Base-by-base conservation (phyloP, 2,888 invertebrate species). In the Allophyes oxyacanthae region DNA sequence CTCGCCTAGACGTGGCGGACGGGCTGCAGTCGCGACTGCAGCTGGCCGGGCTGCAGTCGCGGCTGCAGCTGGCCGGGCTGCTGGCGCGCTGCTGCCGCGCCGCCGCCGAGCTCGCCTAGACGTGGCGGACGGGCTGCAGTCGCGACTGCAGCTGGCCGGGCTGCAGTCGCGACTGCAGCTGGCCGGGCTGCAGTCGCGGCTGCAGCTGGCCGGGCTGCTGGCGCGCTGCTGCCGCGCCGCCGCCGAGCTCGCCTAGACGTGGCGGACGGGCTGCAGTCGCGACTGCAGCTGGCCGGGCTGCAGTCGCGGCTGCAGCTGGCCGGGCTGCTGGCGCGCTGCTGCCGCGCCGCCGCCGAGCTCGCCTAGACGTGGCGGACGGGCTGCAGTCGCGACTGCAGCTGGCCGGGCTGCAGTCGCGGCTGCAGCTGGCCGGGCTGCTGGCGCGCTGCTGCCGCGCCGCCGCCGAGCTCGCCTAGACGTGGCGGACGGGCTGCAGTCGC, bases 251-350 rank as follows among this genome's bases (percentile, higher is more conserved):
- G 26, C 34, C 14, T 49, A 36, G 99, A 4, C 80, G 97, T 98
- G 55, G 97, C 97, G 0, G 98, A 98, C 88, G 99, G 99, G 15
- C 95, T 98, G 10, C 95, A 95, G 71, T 97, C 98, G 6, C n/a
- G n/a, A n/a, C n/a, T n/a, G n/a, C n/a, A n/a, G n/a, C n/a, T n/a
- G n/a, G n/a, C n/a, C n/a, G n/a, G n/a, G n/a, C n/a, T n/a, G n/a
- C n/a, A n/a, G n/a, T n/a, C n/a, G n/a, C 94, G 99, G 71, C 92
- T 99, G 70, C 99, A 99, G 94, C 95, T 99, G 90, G 97, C 98
- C 4, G 98, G 97, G 36, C 94, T 99, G 64, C 92, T 99, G 63
- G 98, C 98, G 1, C 95, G 97, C 71, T 92, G 99, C 60, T 99
- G 99, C 87, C 91, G 93, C 37, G 90, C 86, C 62, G 85, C 68